Evolutionary conservation across 1,140 invertebrate species (phyloP).

Genomic region (Centruroides vittatus): DNA sequence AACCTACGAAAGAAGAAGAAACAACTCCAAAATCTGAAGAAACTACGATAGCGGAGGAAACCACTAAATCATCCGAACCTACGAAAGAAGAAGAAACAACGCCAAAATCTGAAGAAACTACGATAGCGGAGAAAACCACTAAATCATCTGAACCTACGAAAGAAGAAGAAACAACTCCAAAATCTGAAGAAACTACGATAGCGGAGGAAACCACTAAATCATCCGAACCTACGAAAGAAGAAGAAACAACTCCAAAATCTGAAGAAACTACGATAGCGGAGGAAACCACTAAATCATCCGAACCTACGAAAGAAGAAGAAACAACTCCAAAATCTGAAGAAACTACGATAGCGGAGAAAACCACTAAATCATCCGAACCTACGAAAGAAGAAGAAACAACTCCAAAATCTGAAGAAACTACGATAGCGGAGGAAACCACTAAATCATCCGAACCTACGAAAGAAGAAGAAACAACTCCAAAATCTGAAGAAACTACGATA

Average conservation of each 20-base stretch:
- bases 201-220: background rate
- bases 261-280: background rate
- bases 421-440: background rate
- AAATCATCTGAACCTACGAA: no score
- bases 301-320: no score
- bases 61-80: no score
- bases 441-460: background rate
- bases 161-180: background rate
- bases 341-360: background rate
- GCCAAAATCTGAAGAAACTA: no score
- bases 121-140: no score
- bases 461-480: no score
- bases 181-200: background rate
- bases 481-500: no score
- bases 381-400: background rate
- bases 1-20: no score
- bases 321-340: no score
- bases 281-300: background rate
- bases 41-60: no score
- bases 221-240: background rate
- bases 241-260: background rate
- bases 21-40: no score
- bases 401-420: background rate
- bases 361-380: background rate
- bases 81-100: no score